Evolutionary conservation across 2,113 vertebrate species (phyloP).

Genomic region (Hydrolagus affinis): DNA sequence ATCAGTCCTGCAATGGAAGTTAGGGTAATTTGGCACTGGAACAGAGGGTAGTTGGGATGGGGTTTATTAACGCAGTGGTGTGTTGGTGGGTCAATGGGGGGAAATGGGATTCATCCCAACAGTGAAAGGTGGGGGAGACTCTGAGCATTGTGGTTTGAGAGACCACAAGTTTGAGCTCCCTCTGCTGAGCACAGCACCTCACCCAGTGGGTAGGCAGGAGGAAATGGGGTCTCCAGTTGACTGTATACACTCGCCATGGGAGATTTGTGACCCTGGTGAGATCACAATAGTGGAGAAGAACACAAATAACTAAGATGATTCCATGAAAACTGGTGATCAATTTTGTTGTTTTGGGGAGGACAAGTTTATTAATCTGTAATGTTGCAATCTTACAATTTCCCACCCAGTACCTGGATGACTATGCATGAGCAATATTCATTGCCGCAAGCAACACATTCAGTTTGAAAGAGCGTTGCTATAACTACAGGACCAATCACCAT

Average conservation of each 20-base stretch:
- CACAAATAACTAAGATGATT: neutral
- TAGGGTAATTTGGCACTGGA: too few species aligned
- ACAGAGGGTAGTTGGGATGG: too few species aligned
- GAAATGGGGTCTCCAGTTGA: neutral
- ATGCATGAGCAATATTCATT: constrained; percentile 23
- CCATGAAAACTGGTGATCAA: neutral
- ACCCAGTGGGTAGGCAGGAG: neutral
- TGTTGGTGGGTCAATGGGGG: too few species aligned
- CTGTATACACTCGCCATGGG: neutral
- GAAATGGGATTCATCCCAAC: too few species aligned
- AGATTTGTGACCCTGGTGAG: neutral
- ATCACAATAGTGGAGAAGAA: neutral
- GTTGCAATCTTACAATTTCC: constrained; percentile 11
- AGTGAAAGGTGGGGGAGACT: too few species aligned
- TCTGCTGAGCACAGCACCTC: too few species aligned
- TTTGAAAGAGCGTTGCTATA: neutral
- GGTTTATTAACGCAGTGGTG: too few species aligned
- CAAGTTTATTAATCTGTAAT: constrained; percentile 16
- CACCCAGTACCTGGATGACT: neutral
- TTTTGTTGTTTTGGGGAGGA: neutral
- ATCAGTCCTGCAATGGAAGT: too few species aligned
- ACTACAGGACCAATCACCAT: neutral
- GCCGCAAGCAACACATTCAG: neutral
- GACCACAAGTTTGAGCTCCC: too few species aligned
- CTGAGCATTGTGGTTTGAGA: too few species aligned